These are phyloP conservation scores for Parnassius glacialis DNA, from an alignment of 2,888 invertebrate genomes.

Conservation along the genomic window DNA sequence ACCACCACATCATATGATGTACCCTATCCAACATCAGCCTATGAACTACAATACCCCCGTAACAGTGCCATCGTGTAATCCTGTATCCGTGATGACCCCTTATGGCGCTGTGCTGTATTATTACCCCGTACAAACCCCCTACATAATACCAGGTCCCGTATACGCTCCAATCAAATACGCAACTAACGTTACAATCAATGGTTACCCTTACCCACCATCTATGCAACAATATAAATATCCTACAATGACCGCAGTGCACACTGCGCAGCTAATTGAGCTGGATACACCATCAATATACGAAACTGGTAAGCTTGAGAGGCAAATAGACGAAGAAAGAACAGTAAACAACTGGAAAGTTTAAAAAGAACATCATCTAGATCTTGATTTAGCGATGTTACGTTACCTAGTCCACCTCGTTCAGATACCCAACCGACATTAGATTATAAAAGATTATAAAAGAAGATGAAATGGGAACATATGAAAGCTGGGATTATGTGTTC, in stretches of 20 bases:
- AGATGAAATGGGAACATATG: constrained; percentile 85
- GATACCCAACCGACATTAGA: constrained; percentile 71
- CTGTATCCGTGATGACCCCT: constrained; percentile 60
- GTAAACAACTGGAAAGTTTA: constrained; percentile 48
- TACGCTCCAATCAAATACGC: constrained; percentile 73
- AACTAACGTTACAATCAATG: constrained; percentile 69
- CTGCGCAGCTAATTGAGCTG: constrained; percentile 85
- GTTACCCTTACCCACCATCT: constrained; percentile 70
- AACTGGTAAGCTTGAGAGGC: constrained; percentile 59
- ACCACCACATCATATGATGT: constrained; percentile 53
- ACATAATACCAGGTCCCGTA: constrained; percentile 70
- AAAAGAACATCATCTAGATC: constrained; percentile 67
- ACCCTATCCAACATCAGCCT: constrained; percentile 45
- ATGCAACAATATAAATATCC: constrained; percentile 65
- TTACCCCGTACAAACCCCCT: constrained; percentile 70
- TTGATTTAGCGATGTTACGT: constrained; percentile 62
- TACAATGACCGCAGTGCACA: constrained; percentile 75
- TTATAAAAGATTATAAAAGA: constrained; percentile 82
- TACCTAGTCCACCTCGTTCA: constrained; percentile 69
- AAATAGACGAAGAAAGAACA: constrained; percentile 52
- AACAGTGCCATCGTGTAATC: constrained; percentile 44
- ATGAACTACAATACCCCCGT: constrained; percentile 48
- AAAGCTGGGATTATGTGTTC: constrained; percentile 91
- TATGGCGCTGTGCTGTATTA: constrained; percentile 67
- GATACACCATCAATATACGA: constrained; percentile 74